A percentile compares a stretch with the other conserved stretches of the same genome.
phyloP scores from a whole-genome alignment of 2,797 vertebrate species.

The Rousettus madagascariensis region DNA sequence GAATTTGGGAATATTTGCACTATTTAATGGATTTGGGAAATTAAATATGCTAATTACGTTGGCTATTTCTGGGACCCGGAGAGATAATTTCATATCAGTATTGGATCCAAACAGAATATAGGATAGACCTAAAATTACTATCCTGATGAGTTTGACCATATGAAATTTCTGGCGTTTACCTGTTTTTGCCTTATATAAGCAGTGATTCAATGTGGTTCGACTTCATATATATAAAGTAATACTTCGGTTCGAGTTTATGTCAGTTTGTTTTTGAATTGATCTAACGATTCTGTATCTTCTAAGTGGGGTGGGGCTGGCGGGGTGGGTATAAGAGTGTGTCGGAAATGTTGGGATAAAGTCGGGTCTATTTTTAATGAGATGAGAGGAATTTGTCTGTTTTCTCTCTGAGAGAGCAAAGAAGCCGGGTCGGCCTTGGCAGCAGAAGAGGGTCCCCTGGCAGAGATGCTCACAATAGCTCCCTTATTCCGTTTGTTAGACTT shows the following conservation, averaged over 20 bases:
- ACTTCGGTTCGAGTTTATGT: background rate
- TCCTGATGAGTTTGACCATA: background rate
- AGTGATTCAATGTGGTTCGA: background rate
- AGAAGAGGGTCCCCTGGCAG: background rate
- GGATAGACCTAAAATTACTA: background rate
- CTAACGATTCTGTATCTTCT: background rate
- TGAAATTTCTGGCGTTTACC: background rate
- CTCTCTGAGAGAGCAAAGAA: background rate
- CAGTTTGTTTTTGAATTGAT: background rate
- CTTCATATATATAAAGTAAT: background rate
- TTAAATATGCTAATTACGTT: background rate
- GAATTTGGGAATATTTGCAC: background rate
- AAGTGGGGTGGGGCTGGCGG: background rate
- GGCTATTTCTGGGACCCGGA: background rate
- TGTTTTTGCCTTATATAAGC: background rate
- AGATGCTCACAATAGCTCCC: accelerated
- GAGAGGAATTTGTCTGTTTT: background rate
- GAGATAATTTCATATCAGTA: background rate
- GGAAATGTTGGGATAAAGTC: background rate
- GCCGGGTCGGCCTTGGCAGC: no score
- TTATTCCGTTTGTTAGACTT: background rate
- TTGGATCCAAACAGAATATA: background rate
- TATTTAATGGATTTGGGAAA: background rate
- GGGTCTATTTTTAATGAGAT: background rate
- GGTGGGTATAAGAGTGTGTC: background rate